A percentile compares a stretch with the other conserved stretches of the same genome.
Evolutionary conservation across 2,888 invertebrate genomes (phyloP).

Genomic region (Nipponacmea schrenckii): DNA sequence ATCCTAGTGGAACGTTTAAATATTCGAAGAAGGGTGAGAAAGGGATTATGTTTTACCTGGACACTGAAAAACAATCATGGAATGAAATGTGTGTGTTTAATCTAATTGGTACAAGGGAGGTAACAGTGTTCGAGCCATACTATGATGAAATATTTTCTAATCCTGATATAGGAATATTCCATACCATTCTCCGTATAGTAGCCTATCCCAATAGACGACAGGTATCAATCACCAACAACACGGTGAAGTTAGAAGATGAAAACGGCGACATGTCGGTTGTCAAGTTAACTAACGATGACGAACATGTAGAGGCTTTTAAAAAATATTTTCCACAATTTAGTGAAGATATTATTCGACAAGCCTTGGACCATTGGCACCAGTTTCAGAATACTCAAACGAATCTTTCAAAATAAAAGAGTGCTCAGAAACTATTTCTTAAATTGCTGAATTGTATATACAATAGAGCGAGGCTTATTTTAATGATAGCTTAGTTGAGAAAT

Average conservation of each 20-base stretch:
- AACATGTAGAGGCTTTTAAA: neutral
- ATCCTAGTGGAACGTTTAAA: neutral
- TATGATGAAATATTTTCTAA: neutral
- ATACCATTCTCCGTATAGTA: neutral
- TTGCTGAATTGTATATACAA: too few species aligned
- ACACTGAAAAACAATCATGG: neutral
- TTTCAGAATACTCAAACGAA: neutral
- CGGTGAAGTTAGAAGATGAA: neutral
- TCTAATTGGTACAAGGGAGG: neutral
- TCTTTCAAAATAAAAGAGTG: too few species aligned
- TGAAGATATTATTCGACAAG: neutral
- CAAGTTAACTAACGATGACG: neutral
- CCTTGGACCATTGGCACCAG: neutral
- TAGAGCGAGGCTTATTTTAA: too few species aligned
- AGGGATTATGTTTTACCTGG: neutral
- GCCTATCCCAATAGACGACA: neutral
- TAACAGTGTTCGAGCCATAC: neutral
- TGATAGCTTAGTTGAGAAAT: too few species aligned
- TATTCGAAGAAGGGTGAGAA: neutral
- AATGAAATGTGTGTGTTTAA: neutral
- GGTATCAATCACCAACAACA: neutral
- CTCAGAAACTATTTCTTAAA: too few species aligned
- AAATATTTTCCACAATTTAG: neutral
- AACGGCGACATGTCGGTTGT: neutral
- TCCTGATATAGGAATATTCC: neutral